Percentiles rank a stretch among this genome's conserved stretches.
Evolutionary conservation across 2,797 vertebrate species (phyloP).

Genomic region (Bufotes viridis): DNA sequence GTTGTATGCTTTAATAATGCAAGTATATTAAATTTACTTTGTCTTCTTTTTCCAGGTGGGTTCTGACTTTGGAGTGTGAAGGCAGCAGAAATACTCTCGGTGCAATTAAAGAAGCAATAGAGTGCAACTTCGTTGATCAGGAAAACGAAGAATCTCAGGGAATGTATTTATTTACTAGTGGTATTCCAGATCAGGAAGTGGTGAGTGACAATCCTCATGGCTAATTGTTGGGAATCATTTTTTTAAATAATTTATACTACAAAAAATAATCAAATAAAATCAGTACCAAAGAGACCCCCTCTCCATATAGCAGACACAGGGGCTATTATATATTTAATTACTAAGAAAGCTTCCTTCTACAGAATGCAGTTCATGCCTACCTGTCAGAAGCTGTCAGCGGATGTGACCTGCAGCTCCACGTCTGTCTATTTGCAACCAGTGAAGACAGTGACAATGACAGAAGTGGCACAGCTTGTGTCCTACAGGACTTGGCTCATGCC

Average conservation of each 20-base stretch:
- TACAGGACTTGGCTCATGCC: constrained; percentile 70
- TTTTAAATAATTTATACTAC: neutral
- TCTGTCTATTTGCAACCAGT: constrained; percentile 74
- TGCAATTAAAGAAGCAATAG: constrained; percentile 75
- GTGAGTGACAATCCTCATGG: constrained; percentile 68
- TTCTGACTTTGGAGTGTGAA: constrained; percentile 71
- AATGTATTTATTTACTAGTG: constrained; percentile 82
- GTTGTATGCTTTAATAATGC: too few relatives aligned
- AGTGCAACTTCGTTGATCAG: constrained; percentile 75
- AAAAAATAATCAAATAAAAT: neutral
- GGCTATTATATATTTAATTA: neutral
- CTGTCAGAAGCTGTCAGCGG: constrained; percentile 72
- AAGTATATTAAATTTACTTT: neutral
- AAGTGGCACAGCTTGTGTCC: constrained; percentile 64
- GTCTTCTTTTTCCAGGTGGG: constrained; percentile 74
- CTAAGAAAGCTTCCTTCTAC: neutral
- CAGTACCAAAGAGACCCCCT: neutral
- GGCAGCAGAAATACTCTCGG: constrained; percentile 78
- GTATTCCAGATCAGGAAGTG: constrained; percentile 80
- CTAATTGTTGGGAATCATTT: neutral
- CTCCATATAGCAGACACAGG: neutral
- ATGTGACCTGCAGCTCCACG: constrained; percentile 74
- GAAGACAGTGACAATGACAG: constrained; percentile 48
- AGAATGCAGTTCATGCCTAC: constrained; percentile 74
- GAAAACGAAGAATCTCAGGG: constrained; percentile 72